Evolutionary conservation across 2,888 invertebrate genomes (phyloP), one percentile per base, ranked within the genome.

Genomic region (Antitype chi): DNA sequence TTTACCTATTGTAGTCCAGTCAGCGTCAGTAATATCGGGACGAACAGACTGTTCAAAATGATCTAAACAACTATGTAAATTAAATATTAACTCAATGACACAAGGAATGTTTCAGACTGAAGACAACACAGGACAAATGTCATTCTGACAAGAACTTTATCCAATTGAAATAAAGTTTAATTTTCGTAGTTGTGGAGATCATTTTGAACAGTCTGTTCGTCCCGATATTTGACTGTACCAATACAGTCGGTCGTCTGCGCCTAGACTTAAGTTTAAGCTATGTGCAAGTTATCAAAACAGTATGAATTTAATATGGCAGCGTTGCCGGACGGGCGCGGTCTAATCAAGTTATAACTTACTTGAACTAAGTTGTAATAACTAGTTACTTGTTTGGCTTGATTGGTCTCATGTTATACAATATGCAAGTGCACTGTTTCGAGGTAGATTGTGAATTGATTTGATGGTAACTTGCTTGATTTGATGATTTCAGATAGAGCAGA

Each of bases 281-380:
- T 63, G 84, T 78, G 80, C 67, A 75, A 75, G 64, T 77, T 77
- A 78, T 84, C 80, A 84, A 74, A 86, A 86, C 74, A 74, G 59
- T 25, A 84, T 86, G 79, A 83, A 86, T 86, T 70, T 74, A 74
- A 78, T 70, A 84, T 83, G 64, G 53, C 66, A 66, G 57, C 38
- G 23, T 55, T 38, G 63, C 66, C 68, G 6, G 76, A 82, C 78
- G 84, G 76, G 82, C 52, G 60, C 62, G 47, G 25, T 71, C 43
- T 78, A 84, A 84, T 84, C 70, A 80, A 64, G 74, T 66, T 53
- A 25, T 67, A 78, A 77, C 57, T 76, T 23, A 52, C 17, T 78
- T 77, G 9, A 49, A 64, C 52, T 59, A 25, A 68, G 59, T 70
- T 71, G 53, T 60, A 63, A 43, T 75, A 82, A 71, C 81, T 67